Conservation (phyloP, 2,797 vertebrate genomes). For the Neosalanx taihuensis region DNA sequence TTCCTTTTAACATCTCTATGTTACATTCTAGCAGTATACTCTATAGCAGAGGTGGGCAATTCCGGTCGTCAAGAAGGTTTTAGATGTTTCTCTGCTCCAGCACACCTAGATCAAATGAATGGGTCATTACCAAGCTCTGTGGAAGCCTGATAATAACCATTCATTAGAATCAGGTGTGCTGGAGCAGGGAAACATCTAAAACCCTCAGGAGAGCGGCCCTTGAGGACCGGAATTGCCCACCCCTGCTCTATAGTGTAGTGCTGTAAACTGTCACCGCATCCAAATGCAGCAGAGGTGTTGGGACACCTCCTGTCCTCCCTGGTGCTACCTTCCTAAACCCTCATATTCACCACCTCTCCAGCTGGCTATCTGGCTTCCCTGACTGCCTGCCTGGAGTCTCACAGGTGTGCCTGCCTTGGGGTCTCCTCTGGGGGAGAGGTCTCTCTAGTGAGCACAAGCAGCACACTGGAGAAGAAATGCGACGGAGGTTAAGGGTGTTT, state of each 20-base stretch:
- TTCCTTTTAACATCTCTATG: background rate
- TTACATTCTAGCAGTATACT: too few species aligned
- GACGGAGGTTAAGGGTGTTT: slow-evolving; percentile 34
- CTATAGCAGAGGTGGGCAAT: too few species aligned
- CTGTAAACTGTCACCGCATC: background rate
- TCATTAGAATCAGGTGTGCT: too few species aligned
- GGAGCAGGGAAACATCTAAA: too few species aligned
- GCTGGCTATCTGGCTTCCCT: background rate
- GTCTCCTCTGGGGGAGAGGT: background rate
- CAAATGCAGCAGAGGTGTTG: background rate
- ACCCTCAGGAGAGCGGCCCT: too few species aligned
- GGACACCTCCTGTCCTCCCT: background rate
- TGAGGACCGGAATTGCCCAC: too few species aligned
- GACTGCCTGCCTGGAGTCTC: background rate
- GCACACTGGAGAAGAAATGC: slow-evolving; percentile 11
- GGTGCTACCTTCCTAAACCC: background rate
- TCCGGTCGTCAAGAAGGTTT: too few species aligned
- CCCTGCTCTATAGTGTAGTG: background rate
- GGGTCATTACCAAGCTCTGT: too few species aligned
- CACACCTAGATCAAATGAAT: too few species aligned
- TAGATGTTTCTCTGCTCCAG: too few species aligned
- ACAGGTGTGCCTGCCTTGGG: background rate
- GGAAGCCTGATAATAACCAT: too few species aligned
- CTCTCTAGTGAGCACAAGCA: background rate
- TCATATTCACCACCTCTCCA: background rate